Base-by-base conservation (phyloP, 2,888 invertebrate species). In the Leptura quadrifasciata region DNA sequence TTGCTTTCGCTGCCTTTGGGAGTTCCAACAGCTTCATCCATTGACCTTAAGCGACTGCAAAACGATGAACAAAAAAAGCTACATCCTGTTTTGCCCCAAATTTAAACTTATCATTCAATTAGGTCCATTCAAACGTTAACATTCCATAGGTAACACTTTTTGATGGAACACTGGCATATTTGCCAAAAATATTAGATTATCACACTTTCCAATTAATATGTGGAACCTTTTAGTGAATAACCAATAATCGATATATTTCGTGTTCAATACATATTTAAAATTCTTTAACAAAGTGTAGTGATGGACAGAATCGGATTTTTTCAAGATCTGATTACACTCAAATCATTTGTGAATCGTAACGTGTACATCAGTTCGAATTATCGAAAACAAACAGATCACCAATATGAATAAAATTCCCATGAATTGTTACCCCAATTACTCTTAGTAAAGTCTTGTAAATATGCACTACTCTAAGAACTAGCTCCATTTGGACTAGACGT, bases 1-100 rank as follows among this genome's bases (percentile, higher is more conserved):
- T 88, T 93, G 67, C 88, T 95, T n/a, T 92, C 93, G 78, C 90
- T 94, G 88, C 95, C 95, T 0, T 92, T 93, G 76, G 95, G 95
- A 4, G 88, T 95, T 0, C 95, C 95, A n/a, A 93, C 94, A 0
- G 93, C 94, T 0, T 92, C 94, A 6, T 83, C 86, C 18, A 84
- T 87, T 63, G 87, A 87, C 80, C 77, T 85, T 52, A 84, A 84
- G 63, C 77, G 87, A 27, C 76, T 85, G 72, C 82, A 86, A 79
- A 85, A 83, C 65, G 86, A 86, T 74, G 85, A 86, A 80, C 80
- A 85, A 61, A 86, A 85, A 78, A 86, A 85, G 72, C 75, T 86
- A 68, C 87, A 86, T 77, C 86, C 84, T 47, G 72, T 81, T 57
- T 73, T 84, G 54, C 84, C 84, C 10, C 80, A 15, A 35, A 57